These are phyloP conservation scores for Brotula barbata DNA, from an alignment of 2,797 vertebrate genomes.

Conservation along the genomic window DNA sequence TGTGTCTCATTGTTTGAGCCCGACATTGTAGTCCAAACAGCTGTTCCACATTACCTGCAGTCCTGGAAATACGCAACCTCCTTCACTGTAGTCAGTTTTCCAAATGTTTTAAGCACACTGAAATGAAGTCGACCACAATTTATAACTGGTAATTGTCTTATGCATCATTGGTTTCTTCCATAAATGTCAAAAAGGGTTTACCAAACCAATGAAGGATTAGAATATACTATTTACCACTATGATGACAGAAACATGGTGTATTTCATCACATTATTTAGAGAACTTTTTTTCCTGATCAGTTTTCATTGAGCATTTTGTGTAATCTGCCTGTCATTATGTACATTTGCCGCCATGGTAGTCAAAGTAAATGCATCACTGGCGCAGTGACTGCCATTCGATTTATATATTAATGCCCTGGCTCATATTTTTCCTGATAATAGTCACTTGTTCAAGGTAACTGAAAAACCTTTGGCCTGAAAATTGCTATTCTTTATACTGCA, in stretches of 20 bases:
- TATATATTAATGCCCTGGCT: background rate
- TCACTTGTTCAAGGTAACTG: background rate
- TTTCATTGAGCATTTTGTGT: background rate
- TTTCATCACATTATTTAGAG: too few species aligned
- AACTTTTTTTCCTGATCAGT: background rate
- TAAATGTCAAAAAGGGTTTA: background rate
- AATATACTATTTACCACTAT: too few species aligned
- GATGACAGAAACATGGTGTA: too few species aligned
- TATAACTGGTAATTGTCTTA: background rate
- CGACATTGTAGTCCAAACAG: background rate
- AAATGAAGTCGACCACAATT: background rate
- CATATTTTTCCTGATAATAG: background rate
- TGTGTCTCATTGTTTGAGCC: conserved; percentile 57
- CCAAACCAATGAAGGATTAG: background rate
- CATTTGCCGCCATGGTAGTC: background rate
- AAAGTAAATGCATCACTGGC: background rate
- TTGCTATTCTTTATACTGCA: background rate
- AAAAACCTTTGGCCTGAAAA: background rate
- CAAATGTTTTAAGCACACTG: background rate
- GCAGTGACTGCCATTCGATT: background rate
- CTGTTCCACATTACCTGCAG: background rate
- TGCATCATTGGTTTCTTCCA: background rate
- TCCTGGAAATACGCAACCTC: background rate
- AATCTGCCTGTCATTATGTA: background rate
- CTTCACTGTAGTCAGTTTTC: background rate